These are phyloP conservation scores for Heliconius erato DNA, from an alignment of 2,888 invertebrate genomes.

Conservation along the genomic window DNA sequence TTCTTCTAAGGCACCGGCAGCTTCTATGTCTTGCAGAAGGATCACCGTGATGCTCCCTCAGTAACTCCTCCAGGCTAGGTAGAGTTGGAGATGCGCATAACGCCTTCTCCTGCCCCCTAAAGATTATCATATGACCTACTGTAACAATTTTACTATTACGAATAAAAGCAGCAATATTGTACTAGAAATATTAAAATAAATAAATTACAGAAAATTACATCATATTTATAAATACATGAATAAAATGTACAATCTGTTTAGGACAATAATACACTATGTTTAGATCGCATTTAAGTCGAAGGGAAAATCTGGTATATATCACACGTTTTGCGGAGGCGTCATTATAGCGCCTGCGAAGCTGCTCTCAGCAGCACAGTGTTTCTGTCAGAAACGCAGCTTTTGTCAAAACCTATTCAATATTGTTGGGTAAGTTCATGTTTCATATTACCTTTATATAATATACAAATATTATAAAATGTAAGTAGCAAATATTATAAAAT, in stretches of 20 bases:
- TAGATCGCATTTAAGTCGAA: slow-evolving; percentile 65
- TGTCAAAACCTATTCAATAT: slow-evolving; percentile 49
- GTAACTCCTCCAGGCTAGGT: too few relatives aligned
- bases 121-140: too few relatives aligned
- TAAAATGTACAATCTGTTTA: neutral
- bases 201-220: neutral
- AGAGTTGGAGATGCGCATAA: too few relatives aligned
- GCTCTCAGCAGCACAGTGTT: slow-evolving; percentile 72
- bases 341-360: slow-evolving; percentile 61
- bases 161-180: too few relatives aligned
- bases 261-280: neutral
- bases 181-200: too few relatives aligned
- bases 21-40: too few relatives aligned
- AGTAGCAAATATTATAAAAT: too few relatives aligned
- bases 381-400: slow-evolving; percentile 50
- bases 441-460: neutral
- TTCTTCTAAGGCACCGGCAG: too few relatives aligned
- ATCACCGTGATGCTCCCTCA: too few relatives aligned
- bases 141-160: too few relatives aligned
- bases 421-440: slow-evolving; percentile 43
- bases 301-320: slow-evolving; percentile 47
- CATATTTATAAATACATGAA: neutral
- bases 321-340: slow-evolving; percentile 68
- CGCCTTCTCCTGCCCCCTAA: too few relatives aligned
- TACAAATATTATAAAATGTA: too few relatives aligned